Base-by-base conservation (phyloP, 2,888 invertebrate genomes). In the Mythimna loreyi region DNA sequence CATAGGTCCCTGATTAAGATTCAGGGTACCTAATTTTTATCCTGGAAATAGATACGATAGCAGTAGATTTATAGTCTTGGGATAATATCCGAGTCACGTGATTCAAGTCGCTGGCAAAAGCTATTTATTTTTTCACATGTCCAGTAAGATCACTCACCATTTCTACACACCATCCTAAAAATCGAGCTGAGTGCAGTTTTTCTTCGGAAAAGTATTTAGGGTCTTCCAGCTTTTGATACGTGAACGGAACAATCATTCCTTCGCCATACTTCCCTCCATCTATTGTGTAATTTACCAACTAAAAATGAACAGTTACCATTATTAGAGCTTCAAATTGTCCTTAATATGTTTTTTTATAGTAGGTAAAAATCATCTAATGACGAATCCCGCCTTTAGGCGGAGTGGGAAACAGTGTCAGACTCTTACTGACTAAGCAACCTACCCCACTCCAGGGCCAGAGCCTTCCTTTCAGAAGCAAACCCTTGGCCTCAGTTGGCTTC, bases 91-190 rank as follows among this genome's bases (percentile, higher is more conserved):
- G 36, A 36, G 3, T 36, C 11, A 36, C 3, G 36, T 13, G 11
- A 36, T 13, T 13, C 11, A 11, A 36, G 11, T 13, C 36, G 47
- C 21, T 8, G 23, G 13, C 13, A 49, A 2, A 5, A 49, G n/a
- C 9, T 21, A 49, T 5, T 13, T 49, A 6, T 49, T 23, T 13
- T 33, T 33, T 33, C 9, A 36, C 13, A 11, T 36, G 11, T 36
- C 3, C 11, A 36, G 13, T 36, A 16, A 13, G 19, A 25, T 50
- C 25, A 50, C 50, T 50, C 50, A 50, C 50, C 56, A 80, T 75
- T 56, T 78, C 81, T 30, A 66, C 6, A 2, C 28, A n/a, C 78
- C 70, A 75, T 19, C 81, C 78, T 33, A 77, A 36, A 36, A 80
- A 28, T 11, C 62, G 76, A 21, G 76, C 76, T 3, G 55, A 21